Evolutionary conservation across 2,797 vertebrate species (phyloP).

Genomic region (Gila robusta): DNA sequence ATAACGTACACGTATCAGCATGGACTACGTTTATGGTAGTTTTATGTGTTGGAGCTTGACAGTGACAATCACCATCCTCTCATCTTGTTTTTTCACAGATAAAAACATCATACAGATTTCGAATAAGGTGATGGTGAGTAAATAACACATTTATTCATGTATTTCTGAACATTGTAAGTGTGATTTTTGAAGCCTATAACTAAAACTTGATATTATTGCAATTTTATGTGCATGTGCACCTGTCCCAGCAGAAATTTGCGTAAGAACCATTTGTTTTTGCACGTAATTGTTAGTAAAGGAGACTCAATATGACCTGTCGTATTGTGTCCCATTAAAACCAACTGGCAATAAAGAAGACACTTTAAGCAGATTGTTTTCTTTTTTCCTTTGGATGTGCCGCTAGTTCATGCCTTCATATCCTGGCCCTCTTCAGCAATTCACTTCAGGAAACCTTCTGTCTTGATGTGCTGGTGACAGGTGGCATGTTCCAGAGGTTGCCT

Average conservation of each 20-base stretch:
- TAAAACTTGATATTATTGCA: neutral
- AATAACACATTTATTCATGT: neutral
- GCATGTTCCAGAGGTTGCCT: conserved; percentile 55
- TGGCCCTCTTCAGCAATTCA: conserved; percentile 24
- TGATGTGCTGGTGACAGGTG: conserved; percentile 59
- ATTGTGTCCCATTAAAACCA: conserved; percentile 10
- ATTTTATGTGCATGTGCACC: neutral
- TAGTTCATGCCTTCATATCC: conserved; percentile 18
- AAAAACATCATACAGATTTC: neutral
- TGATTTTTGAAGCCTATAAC: neutral
- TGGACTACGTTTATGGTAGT: neutral
- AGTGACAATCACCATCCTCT: neutral
- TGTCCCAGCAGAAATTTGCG: neutral
- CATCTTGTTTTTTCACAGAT: neutral
- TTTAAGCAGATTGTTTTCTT: neutral
- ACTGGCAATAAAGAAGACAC: neutral
- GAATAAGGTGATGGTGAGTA: neutral
- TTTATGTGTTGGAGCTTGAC: neutral
- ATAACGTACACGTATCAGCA: neutral
- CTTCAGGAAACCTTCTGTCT: conserved; percentile 52
- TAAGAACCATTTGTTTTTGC: neutral
- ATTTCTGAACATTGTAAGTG: neutral
- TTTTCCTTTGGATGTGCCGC: neutral
- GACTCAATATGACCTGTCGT: neutral
- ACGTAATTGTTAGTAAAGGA: neutral